Evolutionary conservation across 2,888 invertebrate genomes (phyloP), one percentile per base, ranked within the genome.

Genomic region (Tinea semifulvella): DNA sequence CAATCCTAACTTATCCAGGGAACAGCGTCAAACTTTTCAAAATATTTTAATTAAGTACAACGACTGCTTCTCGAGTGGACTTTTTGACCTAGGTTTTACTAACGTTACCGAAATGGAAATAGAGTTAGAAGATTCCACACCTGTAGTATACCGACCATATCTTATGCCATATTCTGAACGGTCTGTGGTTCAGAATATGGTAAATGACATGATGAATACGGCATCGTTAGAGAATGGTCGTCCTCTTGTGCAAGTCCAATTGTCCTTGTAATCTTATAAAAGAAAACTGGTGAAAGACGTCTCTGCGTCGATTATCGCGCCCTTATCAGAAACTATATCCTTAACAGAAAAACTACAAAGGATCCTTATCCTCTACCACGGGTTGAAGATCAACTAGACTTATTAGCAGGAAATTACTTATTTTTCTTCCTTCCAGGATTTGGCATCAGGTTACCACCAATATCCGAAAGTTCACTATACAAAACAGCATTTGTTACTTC

Each of bases 401-500:
- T 47, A 17, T 45, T 57, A 1, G 48, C 49, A 17, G 49, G 50
- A 1, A 54, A 55, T 1, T 52, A 38, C 11, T 48, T 52, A 19
- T 59, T 58, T 43, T 56, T 50, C 3, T 54, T 53, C 13, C 47
- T 57, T 8, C 22, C 60, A 2, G 50, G 48, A 18, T 56, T 56
- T 25, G 56, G 57, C 0, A 59, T 58, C 48, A 55, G 60, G 31
- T 59, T 61, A 44, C 57, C 62, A 1, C 46, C 48, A 8, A 45
- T 61, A 1, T 47, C 50, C 11, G 48, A 51, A 19, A 43, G 44
- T 4, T 53, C 56, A 13, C 46, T 46, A 18, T 53, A 57, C 36
- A 55, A 55, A 18, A 65, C 62, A 0, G 55, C 61, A 1, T 64
- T 65, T 45, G 51, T 62, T 1, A 60, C 58, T 0, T 58, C 56